Evolutionary conservation across 2,888 invertebrate species (phyloP).

Genomic region (Brenthis ino): DNA sequence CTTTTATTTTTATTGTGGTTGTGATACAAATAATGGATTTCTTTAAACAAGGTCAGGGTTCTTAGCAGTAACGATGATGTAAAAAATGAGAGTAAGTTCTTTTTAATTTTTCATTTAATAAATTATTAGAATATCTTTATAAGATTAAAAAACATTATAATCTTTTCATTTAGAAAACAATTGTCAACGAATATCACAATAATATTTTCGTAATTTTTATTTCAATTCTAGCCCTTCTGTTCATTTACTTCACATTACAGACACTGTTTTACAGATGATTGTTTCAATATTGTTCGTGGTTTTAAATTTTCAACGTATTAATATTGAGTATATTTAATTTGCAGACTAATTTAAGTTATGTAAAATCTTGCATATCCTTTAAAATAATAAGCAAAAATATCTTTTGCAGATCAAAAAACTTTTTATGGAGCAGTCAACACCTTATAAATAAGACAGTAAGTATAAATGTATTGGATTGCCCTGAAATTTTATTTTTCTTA

Average conservation of each 20-base stretch:
- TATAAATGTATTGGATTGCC: conserved; percentile 35
- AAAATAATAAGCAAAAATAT: conserved; percentile 3
- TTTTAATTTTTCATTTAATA: conserved; percentile 19
- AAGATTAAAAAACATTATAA: neutral
- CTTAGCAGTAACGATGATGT: conserved; percentile 64
- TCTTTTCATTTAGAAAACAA: too few species aligned
- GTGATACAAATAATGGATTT: conserved; percentile 38
- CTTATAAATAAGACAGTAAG: conserved; percentile 51
- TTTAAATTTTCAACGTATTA: too few species aligned
- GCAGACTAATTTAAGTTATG: neutral
- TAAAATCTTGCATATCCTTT: neutral
- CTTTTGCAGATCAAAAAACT: conserved; percentile 29
- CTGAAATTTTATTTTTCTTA: neutral
- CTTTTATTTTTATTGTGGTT: conserved; percentile 25
- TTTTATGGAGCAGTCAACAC: conserved; percentile 27
- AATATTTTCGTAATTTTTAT: too few species aligned
- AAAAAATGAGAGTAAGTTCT: conserved; percentile 58
- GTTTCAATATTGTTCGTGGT: too few species aligned
- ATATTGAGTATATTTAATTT: too few species aligned
- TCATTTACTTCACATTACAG: too few species aligned
- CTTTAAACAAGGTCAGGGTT: conserved; percentile 62
- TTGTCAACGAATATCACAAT: too few species aligned
- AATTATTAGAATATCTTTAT: neutral
- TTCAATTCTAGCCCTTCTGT: too few species aligned
- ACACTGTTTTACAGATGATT: too few species aligned